Evolutionary conservation across 2,113 vertebrate species (phyloP), one percentile per base, ranked within the genome.

Genomic region (Atlantisia rogersi): DNA sequence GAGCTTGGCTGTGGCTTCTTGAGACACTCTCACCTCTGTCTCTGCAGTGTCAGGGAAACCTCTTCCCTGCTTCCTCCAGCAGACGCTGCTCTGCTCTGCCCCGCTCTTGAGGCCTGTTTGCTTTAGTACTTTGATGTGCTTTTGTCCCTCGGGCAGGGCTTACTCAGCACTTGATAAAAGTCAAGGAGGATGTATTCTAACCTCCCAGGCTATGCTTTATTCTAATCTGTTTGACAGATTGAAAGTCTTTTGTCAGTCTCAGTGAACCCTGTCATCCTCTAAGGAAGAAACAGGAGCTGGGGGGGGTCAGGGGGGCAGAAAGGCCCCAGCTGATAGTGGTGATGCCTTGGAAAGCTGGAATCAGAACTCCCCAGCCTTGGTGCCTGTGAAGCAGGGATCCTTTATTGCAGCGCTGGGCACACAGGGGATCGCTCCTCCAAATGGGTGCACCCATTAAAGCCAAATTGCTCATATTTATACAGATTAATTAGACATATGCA

Each of bases 131-230:
- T 93, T 93, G 88, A 94, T 93, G 91, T 82, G 73, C 18, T 68
- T 67, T 28, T 74, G 79, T 83, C 92, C 92, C 88, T 81, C 70
- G 44, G 91, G 86, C 86, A 76, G 70, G 94, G 16, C 90, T 85
- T 69, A 11, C 59, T 87, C 58, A 20, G 79, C 88, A 82, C 37
- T 48, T 71, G 95, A 76, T 95, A 78, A 71, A 88, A 93, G 86
- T 74, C 63, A 46, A 39, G 83, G 80, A 94, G 94, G 94, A 71
- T 32, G 10, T 8, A 5, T 53, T 86, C 89, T 31, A 58, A 60
- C 76, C 93, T 94, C 83, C 9, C 13, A 67, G 90, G 94, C 80
- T 56, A 16, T 39, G 69, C 56, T 88, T 92, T 90, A 18, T 87
- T 86, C 68, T 81, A n/a, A 78, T 76, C 63, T 39, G 52, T 77